Conservation (phyloP, 2,113 vertebrate species). For the Hemibates koningsi region DNA sequence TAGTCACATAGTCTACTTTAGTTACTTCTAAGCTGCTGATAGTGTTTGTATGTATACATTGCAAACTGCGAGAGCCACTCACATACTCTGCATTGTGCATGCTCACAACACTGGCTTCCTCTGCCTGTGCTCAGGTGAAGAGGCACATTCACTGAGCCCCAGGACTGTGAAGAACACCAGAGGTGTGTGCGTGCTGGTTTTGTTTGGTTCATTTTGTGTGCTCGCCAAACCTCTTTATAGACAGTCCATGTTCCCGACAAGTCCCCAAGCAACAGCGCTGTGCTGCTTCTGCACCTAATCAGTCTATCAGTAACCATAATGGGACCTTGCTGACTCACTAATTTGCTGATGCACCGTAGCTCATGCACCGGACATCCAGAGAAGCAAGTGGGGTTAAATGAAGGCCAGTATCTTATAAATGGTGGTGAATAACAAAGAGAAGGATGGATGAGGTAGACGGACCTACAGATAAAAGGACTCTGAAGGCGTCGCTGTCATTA, state of each 20-base stretch:
- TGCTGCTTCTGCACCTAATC: conserved; percentile 6
- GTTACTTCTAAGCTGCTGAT: neutral
- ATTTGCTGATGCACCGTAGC: conserved; percentile 6
- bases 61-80: neutral
- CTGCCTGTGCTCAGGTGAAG: neutral
- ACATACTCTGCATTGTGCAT: neutral
- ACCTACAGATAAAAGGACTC: neutral
- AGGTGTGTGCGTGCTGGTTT: neutral
- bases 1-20: neutral
- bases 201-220: neutral
- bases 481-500: neutral
- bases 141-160: neutral
- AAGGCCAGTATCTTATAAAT: neutral
- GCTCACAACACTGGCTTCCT: neutral
- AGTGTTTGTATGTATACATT: neutral
- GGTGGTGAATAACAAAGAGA: neutral
- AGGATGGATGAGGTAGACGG: neutral
- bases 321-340: conserved; percentile 35
- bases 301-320: conserved; percentile 8
- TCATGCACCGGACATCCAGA: neutral
- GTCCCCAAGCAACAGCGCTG: neutral
- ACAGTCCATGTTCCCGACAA: neutral
- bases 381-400: neutral
- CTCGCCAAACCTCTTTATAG: neutral
- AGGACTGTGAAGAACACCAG: neutral